Evolutionary conservation across 2,797 vertebrate species (phyloP).

Genomic region (Psittacula derbiana): DNA sequence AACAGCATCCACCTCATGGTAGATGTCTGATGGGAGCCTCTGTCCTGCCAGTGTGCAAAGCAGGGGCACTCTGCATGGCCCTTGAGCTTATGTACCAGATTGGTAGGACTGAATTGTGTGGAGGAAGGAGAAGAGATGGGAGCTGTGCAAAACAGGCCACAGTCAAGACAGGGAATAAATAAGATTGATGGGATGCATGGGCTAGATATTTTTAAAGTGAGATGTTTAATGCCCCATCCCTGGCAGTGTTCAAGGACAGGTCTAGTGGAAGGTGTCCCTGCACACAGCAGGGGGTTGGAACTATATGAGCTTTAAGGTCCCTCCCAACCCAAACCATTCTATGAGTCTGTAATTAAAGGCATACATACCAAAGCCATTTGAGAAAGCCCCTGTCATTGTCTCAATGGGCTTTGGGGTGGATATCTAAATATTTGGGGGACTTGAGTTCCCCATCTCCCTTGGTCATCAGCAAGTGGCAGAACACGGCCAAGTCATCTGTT

Average conservation of each 20-base stretch:
- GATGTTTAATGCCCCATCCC: neutral
- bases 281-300: neutral
- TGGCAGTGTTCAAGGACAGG: neutral
- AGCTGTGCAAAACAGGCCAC: neutral
- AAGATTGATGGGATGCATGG: neutral
- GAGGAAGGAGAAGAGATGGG: neutral
- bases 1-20: neutral
- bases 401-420: neutral
- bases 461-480: neutral
- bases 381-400: neutral
- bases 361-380: accelerated
- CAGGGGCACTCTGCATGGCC: accelerated
- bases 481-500: neutral
- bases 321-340: neutral
- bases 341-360: neutral
- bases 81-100: accelerated
- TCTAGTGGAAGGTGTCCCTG: neutral
- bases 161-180: neutral
- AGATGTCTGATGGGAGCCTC: accelerated
- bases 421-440: neutral
- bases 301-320: neutral
- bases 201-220: neutral
- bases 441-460: neutral
- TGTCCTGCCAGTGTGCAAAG: neutral
- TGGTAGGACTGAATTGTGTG: neutral